phyloP scores from a whole-genome alignment of 2,888 invertebrate genomes.

The Lingula anatina region DNA sequence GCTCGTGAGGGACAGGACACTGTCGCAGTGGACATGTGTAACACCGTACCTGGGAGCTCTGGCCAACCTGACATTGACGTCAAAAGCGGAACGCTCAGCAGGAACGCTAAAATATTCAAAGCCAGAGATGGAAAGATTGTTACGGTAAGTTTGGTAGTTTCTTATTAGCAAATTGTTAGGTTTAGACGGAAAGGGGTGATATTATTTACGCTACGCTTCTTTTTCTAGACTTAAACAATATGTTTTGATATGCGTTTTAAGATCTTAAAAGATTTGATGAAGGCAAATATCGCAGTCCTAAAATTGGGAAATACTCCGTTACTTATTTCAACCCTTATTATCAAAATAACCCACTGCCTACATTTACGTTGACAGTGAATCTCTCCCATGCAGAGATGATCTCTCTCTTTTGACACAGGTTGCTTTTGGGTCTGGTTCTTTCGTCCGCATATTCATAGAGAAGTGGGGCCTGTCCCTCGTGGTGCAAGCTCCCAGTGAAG shows the following conservation, averaged over 20 bases:
- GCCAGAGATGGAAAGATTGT: constrained; percentile 9
- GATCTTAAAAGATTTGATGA: no score
- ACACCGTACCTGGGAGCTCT: constrained; percentile 2
- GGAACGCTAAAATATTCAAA: constrained; percentile 11
- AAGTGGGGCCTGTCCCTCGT: constrained; percentile 14
- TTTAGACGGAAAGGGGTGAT: no score
- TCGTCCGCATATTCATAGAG: constrained; percentile 11
- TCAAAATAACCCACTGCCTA: background rate
- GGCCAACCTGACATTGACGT: constrained; percentile 13
- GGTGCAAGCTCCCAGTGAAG: constrained; percentile 16
- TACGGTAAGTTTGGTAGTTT: no score
- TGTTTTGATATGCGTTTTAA: no score
- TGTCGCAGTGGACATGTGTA: constrained; percentile 18
- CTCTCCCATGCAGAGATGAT: background rate
- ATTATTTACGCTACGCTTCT: no score
- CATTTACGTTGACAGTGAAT: background rate
- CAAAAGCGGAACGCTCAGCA: constrained; percentile 8
- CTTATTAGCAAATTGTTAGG: no score
- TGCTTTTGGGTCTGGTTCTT: constrained; percentile 10
- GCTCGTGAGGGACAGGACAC: constrained; percentile 11
- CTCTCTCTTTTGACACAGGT: constrained; percentile 6
- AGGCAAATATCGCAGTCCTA: no score
- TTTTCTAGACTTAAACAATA: no score
- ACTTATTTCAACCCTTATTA: no score
- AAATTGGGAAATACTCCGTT: no score